Evolutionary conservation across 2,888 invertebrate species (phyloP), one percentile per base, ranked within the genome.

Genomic region (Andrena haemorrhoa): DNA sequence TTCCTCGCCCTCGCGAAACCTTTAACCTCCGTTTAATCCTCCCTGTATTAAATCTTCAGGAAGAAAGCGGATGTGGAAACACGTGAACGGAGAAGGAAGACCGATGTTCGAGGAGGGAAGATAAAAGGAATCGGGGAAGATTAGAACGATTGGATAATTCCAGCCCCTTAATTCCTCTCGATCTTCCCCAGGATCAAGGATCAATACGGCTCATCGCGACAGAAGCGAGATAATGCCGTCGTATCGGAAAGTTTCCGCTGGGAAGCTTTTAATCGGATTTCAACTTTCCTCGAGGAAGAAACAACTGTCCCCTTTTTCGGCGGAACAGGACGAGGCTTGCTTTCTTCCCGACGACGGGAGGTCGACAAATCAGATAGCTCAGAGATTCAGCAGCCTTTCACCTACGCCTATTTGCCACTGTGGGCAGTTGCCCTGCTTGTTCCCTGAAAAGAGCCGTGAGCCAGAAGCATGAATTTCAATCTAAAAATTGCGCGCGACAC

Each of bases 241-340:
- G 64, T 16, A 49, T n/a, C 8, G 33, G 60, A 66, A 60, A 61
- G 41, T 47, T 41, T 12, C 23, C 8, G n/a, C 56, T 78, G 26
- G 41, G 58, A 66, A 79, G 58, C 79, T 73, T 68, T 74, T 74
- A 81, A 81, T 79, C 81, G 64, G 79, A 79, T 81, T 81, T 69
- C 79, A 76, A 73, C 69, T 81, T 81, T 60, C 7, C 73, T 33
- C 51, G 33, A 20, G 56, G 4, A 63, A 68, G 61, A 53, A 71
- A 72, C 78, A 66, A 80, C 72, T 49, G 60, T 71, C 68, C 70
- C 20, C 16, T 47, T 56, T 63, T 63, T 29, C 58, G 41, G n/a
- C 7, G 23, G 10, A 61, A 64, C 61, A 26, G 41, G 29, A 47
- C 33, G 12, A 26, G 31, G 51, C 49, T 58, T 35, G 31, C 26